Conservation (phyloP, 2,888 invertebrate genomes). For the Trachelus troglodyta region DNA sequence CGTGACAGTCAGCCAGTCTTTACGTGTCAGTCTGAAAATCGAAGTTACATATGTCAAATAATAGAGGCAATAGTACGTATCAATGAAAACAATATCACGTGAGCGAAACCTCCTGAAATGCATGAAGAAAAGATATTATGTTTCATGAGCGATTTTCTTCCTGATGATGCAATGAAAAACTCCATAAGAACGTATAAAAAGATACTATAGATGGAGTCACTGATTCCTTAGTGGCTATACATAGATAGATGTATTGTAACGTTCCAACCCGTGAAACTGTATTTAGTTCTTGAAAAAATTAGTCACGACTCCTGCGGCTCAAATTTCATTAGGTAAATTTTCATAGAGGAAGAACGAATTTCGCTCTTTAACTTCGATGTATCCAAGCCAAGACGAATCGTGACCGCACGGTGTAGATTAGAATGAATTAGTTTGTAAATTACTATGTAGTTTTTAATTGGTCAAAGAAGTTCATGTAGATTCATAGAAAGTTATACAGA, state of each 20-base stretch:
- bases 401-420: background rate
- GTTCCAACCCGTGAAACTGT: background rate
- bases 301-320: background rate
- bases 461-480: slow-evolving; percentile 1
- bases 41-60: background rate
- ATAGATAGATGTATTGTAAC: background rate
- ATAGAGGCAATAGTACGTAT: background rate
- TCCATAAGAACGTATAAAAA: background rate
- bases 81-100: background rate
- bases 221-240: background rate
- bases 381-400: background rate
- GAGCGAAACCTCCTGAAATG: background rate
- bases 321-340: background rate
- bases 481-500: background rate
- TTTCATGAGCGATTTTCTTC: background rate
- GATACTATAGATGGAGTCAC: background rate
- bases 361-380: background rate
- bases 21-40: background rate
- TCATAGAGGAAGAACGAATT: no score
- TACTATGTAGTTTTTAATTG: background rate
- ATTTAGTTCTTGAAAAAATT: background rate
- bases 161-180: background rate
- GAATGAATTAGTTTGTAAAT: background rate
- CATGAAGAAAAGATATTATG: no score
- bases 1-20: background rate